A percentile compares a stretch with the other conserved stretches of the same genome.
Evolutionary conservation across 2,113 vertebrate species (phyloP).

Genomic region (Neopipo cinnamomea): DNA sequence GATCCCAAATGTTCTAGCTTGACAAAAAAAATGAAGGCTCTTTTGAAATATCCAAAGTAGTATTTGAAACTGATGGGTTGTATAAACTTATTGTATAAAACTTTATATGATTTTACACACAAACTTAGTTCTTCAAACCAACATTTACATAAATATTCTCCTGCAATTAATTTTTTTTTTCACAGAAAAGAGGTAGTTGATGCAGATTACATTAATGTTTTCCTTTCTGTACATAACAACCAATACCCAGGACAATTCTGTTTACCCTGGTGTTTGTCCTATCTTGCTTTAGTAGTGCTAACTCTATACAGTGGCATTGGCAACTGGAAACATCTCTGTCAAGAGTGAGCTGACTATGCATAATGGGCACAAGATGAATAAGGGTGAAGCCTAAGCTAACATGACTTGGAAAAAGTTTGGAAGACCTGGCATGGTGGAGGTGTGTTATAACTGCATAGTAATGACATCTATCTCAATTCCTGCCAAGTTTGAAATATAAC

Average conservation of each 20-base stretch:
- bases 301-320: too few species aligned
- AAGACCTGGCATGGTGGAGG: background rate
- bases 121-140: background rate
- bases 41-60: background rate
- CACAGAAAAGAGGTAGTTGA: background rate
- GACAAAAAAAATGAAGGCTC: background rate
- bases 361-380: background rate
- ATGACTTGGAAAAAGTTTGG: background rate
- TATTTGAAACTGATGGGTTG: background rate
- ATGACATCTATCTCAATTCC: too few species aligned
- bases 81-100: background rate
- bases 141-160: background rate
- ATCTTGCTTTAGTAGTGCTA: background rate
- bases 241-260: background rate
- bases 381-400: background rate
- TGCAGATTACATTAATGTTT: background rate
- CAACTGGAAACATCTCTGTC: background rate
- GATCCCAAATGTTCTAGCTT: background rate
- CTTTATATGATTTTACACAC: background rate
- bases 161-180: background rate
- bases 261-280: background rate
- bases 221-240: background rate
- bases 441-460: fast-evolving
- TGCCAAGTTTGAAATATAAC: background rate
- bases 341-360: background rate